phyloP scores from a whole-genome alignment of 2,113 vertebrate genomes.

The Rhea pennata region DNA sequence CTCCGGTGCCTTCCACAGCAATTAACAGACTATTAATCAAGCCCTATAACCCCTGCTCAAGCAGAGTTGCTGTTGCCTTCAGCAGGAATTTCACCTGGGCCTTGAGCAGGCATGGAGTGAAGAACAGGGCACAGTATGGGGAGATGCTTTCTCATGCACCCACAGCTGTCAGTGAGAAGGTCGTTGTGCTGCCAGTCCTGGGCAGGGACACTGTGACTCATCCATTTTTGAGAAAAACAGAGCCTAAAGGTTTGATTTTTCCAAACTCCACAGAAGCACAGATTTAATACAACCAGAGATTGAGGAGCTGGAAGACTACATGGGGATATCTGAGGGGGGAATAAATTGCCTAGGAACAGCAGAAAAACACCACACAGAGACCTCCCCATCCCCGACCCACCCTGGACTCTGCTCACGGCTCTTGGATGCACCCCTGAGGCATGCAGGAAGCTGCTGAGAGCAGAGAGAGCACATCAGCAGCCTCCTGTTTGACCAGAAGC shows the following conservation, averaged over 20 bases:
- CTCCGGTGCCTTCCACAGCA: neutral
- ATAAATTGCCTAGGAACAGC: rapidly evolving
- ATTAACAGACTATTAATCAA: slow-evolving; percentile 22
- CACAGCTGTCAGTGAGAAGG: neutral
- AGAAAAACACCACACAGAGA: neutral
- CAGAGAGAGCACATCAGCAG: neutral
- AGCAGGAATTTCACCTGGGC: neutral
- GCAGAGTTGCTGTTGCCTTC: neutral
- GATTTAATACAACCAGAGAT: neutral
- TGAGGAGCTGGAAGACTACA: rapidly evolving
- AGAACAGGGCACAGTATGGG: rapidly evolving
- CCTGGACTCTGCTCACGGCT: neutral
- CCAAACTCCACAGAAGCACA: neutral
- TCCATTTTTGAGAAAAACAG: neutral
- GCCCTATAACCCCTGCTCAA: neutral
- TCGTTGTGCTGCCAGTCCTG: rapidly evolving
- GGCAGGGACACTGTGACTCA: neutral
- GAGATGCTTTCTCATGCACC: neutral
- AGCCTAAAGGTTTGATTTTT: neutral
- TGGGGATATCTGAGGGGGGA: rapidly evolving
- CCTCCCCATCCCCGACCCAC: neutral
- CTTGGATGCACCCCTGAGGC: neutral
- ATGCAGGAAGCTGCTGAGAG: neutral
- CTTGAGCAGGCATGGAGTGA: neutral
- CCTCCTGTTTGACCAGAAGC: slow-evolving; percentile 16